Percentiles rank a stretch among this genome's conserved stretches.
These are phyloP conservation scores for Melangyna quadrimaculata DNA, from an alignment of 2,888 invertebrate species.

Conservation along the genomic window DNA sequence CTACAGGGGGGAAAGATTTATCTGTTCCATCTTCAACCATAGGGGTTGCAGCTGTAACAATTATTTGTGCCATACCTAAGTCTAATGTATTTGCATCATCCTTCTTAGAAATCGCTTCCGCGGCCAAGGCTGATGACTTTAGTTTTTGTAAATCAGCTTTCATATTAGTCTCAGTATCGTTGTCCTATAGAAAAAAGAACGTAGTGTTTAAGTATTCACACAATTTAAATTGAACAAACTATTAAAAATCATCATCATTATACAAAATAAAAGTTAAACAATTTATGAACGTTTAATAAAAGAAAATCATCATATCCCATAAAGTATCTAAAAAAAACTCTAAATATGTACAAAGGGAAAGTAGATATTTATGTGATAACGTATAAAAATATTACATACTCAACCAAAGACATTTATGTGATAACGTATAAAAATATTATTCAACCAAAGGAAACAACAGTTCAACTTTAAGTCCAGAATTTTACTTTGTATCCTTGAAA, in stretches of 20 bases:
- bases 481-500: too few species aligned
- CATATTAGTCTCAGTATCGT: conserved; percentile 77
- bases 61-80: conserved; percentile 93
- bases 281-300: not conserved
- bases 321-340: too few species aligned
- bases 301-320: not conserved
- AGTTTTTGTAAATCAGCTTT: conserved; percentile 77
- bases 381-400: too few species aligned
- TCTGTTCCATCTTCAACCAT: conserved; percentile 92
- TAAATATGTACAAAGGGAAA: too few species aligned
- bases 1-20: conserved; percentile 87
- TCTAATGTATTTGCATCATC: conserved; percentile 83
- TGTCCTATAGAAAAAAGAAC: conserved; percentile 75
- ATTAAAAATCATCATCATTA: too few species aligned
- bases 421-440: too few species aligned
- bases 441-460: too few species aligned
- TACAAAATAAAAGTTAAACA: not conserved
- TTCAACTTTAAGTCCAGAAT: too few species aligned
- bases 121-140: conserved; percentile 72
- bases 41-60: conserved; percentile 96
- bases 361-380: too few species aligned
- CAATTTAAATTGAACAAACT: not conserved
- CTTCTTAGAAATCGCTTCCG: conserved; percentile 70
- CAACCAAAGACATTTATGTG: too few species aligned
- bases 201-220: not conserved